Base-by-base conservation (phyloP, 2,113 vertebrate species). In the Synodontis membranacea region DNA sequence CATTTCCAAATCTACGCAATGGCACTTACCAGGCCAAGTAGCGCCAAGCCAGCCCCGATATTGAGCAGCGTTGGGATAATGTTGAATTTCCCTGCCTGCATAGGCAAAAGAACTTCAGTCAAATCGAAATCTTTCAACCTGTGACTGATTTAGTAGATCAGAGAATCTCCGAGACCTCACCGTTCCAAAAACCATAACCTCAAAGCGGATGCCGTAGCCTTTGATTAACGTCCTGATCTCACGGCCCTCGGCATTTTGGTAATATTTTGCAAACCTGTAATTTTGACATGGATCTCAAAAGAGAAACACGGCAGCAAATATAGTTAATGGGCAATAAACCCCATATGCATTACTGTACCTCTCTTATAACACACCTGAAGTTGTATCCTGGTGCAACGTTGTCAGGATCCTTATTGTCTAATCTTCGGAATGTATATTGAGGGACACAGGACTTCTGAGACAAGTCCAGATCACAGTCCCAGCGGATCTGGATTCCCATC, bases 31-130 rank as follows among this genome's bases (percentile, higher is more conserved):
- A 97, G 91, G 0, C 96, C 95, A 10, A 97, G 84, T 25, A 97
- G 93, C 0, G 96, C 96, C 86, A 97, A 79, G 37, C 96, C 96
- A 0, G 96, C 96, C 75, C 96, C 96, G 0, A 97, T 90, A 88
- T 97, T 97, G 88, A 97, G 95, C 94, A 97, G 95, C 31, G 95
- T 96, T 5, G 96, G 96, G 83, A 97, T 96, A 31, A 97, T 92
- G 91, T 96, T 92, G 88, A 97, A 97, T 86, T 96, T 97, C 42
- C 96, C 96, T 62, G 96, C 96, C 96, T 97, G 87, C 50, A 83
- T 46, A 31, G 78, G 10, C 50, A 81, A 37, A 8, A 52, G 15
- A 58, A 58, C 23, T 1, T 1, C 56, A 23, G 25, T 58, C 56
- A 28, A 62, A 39, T 82, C 15, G 68, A 34, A 60, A 42, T 42